Evolutionary conservation across 1,140 invertebrate genomes (phyloP).

Genomic region (Lordiphosa stackelbergi): DNA sequence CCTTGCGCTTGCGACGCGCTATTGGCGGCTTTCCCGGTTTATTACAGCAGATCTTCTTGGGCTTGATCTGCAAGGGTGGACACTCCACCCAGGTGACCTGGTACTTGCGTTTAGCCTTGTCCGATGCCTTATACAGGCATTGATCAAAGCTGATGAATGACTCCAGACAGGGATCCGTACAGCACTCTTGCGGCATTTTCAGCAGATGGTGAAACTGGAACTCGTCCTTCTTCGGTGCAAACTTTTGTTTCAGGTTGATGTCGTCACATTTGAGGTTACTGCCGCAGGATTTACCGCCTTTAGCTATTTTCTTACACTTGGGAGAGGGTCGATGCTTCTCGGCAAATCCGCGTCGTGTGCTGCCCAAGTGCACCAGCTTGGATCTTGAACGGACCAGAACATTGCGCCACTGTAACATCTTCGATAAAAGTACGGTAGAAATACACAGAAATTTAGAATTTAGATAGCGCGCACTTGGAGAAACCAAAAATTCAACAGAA

Average conservation of each 20-base stretch:
- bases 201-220: constrained; percentile 33
- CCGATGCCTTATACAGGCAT: constrained; percentile 27
- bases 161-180: constrained; percentile 10
- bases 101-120: constrained; percentile 48
- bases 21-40: constrained; percentile 3
- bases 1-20: constrained; percentile 22
- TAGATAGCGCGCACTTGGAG: no score
- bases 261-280: not conserved
- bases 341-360: not conserved
- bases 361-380: no score
- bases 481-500: no score
- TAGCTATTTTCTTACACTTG: not conserved
- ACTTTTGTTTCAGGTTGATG: not conserved
- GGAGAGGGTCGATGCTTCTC: not conserved
- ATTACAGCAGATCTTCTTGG: constrained; percentile 54
- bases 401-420: no score
- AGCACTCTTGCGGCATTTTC: constrained; percentile 18
- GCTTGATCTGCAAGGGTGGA: constrained; percentile 39
- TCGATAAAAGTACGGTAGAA: no score
- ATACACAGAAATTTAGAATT: no score
- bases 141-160: constrained; percentile 17
- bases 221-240: not conserved
- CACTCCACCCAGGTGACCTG: constrained; percentile 61
- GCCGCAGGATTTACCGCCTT: not conserved
- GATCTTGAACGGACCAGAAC: no score